Evolutionary conservation across 2,797 vertebrate genomes (phyloP).

Genomic region (Sebastes itinus): DNA sequence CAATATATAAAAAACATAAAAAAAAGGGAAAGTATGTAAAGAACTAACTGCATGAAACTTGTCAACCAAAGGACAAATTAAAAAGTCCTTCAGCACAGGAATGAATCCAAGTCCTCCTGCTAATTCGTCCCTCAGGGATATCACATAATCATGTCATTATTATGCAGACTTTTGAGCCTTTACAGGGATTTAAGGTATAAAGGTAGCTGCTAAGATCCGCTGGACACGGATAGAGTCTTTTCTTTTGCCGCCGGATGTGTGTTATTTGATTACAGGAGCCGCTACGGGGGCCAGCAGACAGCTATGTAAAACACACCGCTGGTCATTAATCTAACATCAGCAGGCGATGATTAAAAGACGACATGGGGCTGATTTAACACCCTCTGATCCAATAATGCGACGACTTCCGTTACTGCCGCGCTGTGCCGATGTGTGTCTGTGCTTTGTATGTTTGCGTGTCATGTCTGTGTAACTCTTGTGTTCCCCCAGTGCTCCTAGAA

Average conservation of each 20-base stretch:
- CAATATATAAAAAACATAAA: neutral
- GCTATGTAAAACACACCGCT: conserved; percentile 40
- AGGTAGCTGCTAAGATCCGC: conserved; percentile 11
- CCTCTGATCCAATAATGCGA: conserved; percentile 61
- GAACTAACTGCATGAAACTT: neutral
- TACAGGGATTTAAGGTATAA: conserved; percentile 36
- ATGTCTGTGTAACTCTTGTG: conserved; percentile 13
- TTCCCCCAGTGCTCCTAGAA: conserved; percentile 25
- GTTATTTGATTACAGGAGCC: conserved; percentile 58
- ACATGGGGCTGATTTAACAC: conserved; percentile 72
- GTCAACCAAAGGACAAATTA: neutral
- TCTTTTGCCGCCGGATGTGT: conserved; percentile 1
- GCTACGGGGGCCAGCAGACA: conserved; percentile 17
- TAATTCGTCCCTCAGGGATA: conserved; percentile 12
- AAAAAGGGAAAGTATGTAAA: neutral
- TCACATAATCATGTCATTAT: conserved; percentile 47
- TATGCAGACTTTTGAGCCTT: conserved; percentile 38
- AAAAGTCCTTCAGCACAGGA: neutral
- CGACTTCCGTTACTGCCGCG: conserved; percentile 28
- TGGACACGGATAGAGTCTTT: neutral
- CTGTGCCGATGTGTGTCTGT: neutral
- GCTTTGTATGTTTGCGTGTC: conserved; percentile 16
- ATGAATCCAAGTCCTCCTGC: conserved; percentile 7
- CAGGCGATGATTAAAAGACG: conserved; percentile 71
- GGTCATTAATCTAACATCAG: conserved; percentile 69